Base-by-base conservation (phyloP, 2,113 vertebrate species). In the Pantherophis guttatus region DNA sequence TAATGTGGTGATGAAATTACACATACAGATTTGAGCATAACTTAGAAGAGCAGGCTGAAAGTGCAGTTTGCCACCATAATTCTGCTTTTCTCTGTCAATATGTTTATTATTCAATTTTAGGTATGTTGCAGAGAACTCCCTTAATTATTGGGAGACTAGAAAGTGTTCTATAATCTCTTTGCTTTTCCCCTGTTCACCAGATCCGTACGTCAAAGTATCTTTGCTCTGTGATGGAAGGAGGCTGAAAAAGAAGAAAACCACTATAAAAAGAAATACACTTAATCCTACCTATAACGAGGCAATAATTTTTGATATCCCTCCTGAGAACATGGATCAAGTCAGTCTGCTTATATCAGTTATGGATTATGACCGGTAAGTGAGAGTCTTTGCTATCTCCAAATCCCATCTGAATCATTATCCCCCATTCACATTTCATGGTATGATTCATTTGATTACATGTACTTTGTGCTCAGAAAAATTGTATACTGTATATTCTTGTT, bases 291-390 rank as follows among this genome's bases (percentile, higher is more conserved):
- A 99, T 98, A 99, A 99, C 0, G 99, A 99, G 97, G 99, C 99
- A 97, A 99, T 99, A 97, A 99, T 99, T 97, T 99, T 99, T 92
- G 99, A 99, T 98, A 99, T 99, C 92, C 99, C 99, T 0, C 99
- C 99, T 0, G 99, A 99, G 97, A 99, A 98, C 91, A 99, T 99
- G 99, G 99, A 99, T 97, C 99, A 99, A 97, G 99, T 99, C 98
- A 99, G 98, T 96, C 98, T 99, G 93, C 98, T 99, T 97, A 99
- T 99, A 97, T 99, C 99, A 0, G 98, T 99, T 95, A 99, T 99
- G 99, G 99, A 99, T 97, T 99, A 99, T 0, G 99, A 99, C 48
- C 95, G 99, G 99, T 99, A 98, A 90, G 98, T 96, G 44, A 44
- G n/a, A 89, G 89, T n/a, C 70, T 92, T 93, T 53, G 44, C 55